Evolutionary conservation across 2,797 vertebrate species (phyloP).

Genomic region (Mus minutoides): DNA sequence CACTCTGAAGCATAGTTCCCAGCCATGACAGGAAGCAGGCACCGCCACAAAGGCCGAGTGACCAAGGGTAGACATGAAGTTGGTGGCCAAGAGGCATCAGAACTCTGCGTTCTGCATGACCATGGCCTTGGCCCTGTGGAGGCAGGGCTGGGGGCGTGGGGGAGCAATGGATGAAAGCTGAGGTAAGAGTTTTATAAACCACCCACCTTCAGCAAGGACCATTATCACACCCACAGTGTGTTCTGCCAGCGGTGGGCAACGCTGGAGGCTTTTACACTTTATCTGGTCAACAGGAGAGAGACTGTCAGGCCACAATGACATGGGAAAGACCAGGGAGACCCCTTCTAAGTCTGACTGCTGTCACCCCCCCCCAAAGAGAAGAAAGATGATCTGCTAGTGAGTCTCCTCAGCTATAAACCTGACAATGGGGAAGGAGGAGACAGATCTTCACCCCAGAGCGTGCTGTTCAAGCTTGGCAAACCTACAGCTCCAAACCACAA

Average conservation of each 20-base stretch:
- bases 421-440: neutral
- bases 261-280: neutral
- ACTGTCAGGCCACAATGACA: neutral
- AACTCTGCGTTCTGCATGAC: no score
- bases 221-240: neutral
- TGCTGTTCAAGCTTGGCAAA: neutral
- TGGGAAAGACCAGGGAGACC: neutral
- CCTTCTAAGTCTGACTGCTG: neutral
- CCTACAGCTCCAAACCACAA: neutral
- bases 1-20: neutral
- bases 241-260: neutral
- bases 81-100: neutral
- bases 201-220: neutral
- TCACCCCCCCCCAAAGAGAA: neutral
- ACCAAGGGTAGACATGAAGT: neutral
- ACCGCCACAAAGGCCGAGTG: neutral
- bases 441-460: neutral
- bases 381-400: neutral
- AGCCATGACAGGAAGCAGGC: neutral
- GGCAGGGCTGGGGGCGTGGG: fast-evolving
- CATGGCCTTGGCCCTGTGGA: neutral
- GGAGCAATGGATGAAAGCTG: neutral
- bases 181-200: neutral
- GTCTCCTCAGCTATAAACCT: neutral
- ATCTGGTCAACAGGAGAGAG: neutral